Conservation (phyloP, 1,140 invertebrate genomes). For the Platyscapa corneri region DNA sequence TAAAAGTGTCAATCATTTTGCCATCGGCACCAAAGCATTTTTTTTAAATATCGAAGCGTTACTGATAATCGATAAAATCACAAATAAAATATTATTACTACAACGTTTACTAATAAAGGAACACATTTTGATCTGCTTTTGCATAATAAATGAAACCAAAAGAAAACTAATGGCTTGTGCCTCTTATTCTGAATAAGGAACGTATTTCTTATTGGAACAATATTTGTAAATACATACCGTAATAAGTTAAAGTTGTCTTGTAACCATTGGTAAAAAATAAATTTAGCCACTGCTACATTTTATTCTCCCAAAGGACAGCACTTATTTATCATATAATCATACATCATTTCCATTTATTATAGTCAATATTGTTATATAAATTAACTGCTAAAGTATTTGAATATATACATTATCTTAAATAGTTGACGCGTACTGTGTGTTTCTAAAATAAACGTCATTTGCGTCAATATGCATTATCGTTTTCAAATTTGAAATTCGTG, state of each 20-base stretch:
- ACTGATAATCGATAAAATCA: background rate
- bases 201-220: background rate
- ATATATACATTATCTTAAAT: background rate
- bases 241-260: background rate
- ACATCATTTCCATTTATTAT: slow-evolving; percentile 11
- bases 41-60: background rate
- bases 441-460: background rate
- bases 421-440: too few species aligned
- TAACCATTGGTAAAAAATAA: slow-evolving; percentile 17
- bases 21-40: background rate
- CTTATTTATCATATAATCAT: slow-evolving; percentile 1
- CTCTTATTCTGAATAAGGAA: background rate
- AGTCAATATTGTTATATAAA: too few species aligned
- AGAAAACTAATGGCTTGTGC: background rate
- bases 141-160: background rate
- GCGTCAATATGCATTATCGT: background rate
- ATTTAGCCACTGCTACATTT: slow-evolving; percentile 13
- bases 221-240: slow-evolving; percentile 15
- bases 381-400: too few species aligned
- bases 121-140: background rate
- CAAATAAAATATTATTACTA: background rate
- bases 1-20: background rate
- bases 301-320: slow-evolving; percentile 11
- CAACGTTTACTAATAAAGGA: too few species aligned
- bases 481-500: too few species aligned